Conservation (phyloP, 2,888 invertebrate genomes). For the Cybosia mesomella region DNA sequence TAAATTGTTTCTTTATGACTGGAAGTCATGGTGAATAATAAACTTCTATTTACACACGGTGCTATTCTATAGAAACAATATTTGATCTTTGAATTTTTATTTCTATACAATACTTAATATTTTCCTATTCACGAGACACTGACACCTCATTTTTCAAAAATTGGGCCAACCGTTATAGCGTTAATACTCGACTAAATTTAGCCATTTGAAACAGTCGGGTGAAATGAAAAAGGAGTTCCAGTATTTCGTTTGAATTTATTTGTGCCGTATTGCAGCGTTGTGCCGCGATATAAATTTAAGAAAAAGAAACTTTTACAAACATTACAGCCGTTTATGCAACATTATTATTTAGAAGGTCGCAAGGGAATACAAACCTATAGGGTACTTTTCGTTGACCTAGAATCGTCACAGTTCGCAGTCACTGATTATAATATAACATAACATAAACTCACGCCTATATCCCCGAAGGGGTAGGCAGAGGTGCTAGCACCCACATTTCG, state of each 20-base stretch:
- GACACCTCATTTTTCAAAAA: constrained; percentile 46
- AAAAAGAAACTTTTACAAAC: neutral
- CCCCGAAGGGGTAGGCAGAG: no score
- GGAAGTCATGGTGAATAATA: neutral
- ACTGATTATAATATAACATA: no score
- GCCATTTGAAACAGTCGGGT: constrained; percentile 27
- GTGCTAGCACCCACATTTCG: no score
- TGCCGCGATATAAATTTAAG: neutral
- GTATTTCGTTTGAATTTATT: constrained; percentile 27
- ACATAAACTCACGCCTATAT: no score
- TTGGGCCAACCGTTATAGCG: constrained; percentile 29
- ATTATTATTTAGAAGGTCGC: no score
- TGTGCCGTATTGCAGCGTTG: constrained; percentile 5
- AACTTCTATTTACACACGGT: neutral
- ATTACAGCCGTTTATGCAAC: no score
- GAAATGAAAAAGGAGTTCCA: constrained; percentile 26
- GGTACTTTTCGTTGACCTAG: no score
- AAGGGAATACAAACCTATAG: no score
- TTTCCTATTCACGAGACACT: constrained; percentile 18
- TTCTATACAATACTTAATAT: constrained; percentile 10
- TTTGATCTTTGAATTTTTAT: constrained; percentile 1
- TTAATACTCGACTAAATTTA: constrained; percentile 34
- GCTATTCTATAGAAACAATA: constrained; percentile 3
- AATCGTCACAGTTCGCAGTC: no score
- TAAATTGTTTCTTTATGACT: neutral